A percentile compares a stretch with the other conserved stretches of the same genome.
These are phyloP conservation scores for Dynastes hyllus DNA, from an alignment of 2,888 invertebrate genomes.

Conservation along the genomic window DNA sequence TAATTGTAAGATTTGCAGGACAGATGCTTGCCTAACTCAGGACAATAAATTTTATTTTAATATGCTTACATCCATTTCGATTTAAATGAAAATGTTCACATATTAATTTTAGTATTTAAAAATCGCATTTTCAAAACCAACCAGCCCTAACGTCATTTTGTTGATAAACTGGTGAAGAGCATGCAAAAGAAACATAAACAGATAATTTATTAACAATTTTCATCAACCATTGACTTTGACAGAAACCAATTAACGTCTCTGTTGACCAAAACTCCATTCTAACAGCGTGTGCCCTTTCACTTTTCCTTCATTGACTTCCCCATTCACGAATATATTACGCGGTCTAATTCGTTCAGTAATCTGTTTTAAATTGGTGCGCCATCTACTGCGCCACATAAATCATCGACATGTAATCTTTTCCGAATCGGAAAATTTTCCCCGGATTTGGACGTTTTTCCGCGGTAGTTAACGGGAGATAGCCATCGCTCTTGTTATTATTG, in stretches of 20 bases:
- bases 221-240: not conserved
- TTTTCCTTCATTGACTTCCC: not conserved
- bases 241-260: too few relatives aligned
- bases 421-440: slow-evolving; percentile 34
- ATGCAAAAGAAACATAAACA: too few relatives aligned
- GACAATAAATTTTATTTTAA: too few relatives aligned
- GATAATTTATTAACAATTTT: not conserved
- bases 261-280: too few relatives aligned
- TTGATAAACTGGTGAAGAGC: too few relatives aligned
- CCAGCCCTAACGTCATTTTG: too few relatives aligned
- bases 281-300: not conserved
- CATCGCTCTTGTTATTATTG: not conserved
- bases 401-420: slow-evolving; percentile 37
- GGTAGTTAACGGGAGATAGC: not conserved
- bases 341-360: slow-evolving; percentile 12
- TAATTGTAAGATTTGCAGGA: too few relatives aligned
- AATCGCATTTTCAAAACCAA: too few relatives aligned
- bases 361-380: slow-evolving; percentile 30
- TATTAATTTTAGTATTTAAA: too few relatives aligned
- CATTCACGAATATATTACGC: not conserved
- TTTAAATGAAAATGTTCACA: too few relatives aligned
- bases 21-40: too few relatives aligned
- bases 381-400: slow-evolving; percentile 18
- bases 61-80: too few relatives aligned
- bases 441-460: slow-evolving; percentile 9